These are phyloP conservation scores for Cepphus grylle DNA, from an alignment of 2,113 vertebrate species.

Conservation along the genomic window DNA sequence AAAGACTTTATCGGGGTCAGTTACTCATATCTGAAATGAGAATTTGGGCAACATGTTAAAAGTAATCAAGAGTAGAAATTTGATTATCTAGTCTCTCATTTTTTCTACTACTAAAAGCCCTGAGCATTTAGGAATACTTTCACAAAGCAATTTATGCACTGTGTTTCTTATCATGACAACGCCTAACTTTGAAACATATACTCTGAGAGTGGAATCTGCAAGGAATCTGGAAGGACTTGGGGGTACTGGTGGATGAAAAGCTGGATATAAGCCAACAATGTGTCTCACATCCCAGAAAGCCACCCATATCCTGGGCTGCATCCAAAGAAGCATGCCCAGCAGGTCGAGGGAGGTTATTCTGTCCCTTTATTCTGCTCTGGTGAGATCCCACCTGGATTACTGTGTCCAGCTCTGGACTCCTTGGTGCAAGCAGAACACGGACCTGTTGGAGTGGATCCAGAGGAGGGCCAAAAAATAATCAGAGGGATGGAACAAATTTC, in stretches of 20 bases:
- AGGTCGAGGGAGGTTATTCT: accelerated
- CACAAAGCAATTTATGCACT: not conserved
- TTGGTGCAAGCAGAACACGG: not conserved
- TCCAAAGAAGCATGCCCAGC: accelerated
- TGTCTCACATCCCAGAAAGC: not conserved
- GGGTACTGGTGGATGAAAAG: not conserved
- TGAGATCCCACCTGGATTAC: not conserved
- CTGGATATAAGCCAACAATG: not conserved
- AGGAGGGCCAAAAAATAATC: not conserved
- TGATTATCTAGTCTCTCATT: not conserved
- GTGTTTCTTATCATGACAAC: not conserved
- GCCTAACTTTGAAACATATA: not conserved
- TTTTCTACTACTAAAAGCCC: not conserved
- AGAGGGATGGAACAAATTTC: accelerated
- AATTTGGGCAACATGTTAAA: not conserved
- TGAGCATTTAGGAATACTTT: not conserved
- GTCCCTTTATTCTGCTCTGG: accelerated
- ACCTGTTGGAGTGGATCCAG: accelerated
- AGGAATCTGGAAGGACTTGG: not conserved
- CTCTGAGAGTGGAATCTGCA: not conserved
- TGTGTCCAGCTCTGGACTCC: accelerated
- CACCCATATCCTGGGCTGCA: not conserved
- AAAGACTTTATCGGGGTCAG: not conserved
- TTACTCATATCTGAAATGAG: not conserved
- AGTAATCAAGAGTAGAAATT: not conserved